A percentile compares a stretch with the other conserved stretches of the same genome.
These are phyloP conservation scores for Brachionus asplanchnoidis DNA, from an alignment of 1,140 invertebrate species.

Conservation along the genomic window DNA sequence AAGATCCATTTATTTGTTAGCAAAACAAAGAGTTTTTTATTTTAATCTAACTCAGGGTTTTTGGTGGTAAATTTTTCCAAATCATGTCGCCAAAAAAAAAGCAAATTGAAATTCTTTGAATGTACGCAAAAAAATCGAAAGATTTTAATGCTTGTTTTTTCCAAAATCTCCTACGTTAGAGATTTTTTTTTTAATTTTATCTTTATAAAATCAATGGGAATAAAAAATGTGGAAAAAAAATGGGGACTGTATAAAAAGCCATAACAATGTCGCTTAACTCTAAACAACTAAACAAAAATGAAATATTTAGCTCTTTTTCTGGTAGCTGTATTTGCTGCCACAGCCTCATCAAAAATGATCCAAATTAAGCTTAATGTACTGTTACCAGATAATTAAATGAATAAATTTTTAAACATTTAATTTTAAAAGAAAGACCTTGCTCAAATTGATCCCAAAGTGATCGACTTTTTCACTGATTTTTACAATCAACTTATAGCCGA, in stretches of 20 bases:
- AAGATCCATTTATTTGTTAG: too few species aligned
- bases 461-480: background rate
- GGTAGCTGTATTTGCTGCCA: background rate
- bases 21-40: too few species aligned
- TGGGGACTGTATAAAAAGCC: background rate
- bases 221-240: background rate
- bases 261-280: background rate
- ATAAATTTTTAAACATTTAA: background rate
- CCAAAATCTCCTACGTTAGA: conserved; percentile 7
- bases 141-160: conserved; percentile 17
- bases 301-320: background rate
- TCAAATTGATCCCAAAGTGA: background rate
- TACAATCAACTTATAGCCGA: conserved; percentile 35
- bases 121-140: conserved; percentile 13
- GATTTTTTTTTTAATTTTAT: background rate
- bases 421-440: background rate
- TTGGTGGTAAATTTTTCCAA: too few species aligned
- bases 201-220: background rate
- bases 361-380: background rate
- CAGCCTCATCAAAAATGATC: background rate
- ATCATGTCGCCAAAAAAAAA: too few species aligned
- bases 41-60: background rate
- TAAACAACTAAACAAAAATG: background rate
- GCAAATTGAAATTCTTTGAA: background rate
- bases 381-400: background rate